Evolutionary conservation across 1,140 invertebrate species (phyloP), one percentile per base, ranked within the genome.

Genomic region (Hetaerina americana): DNA sequence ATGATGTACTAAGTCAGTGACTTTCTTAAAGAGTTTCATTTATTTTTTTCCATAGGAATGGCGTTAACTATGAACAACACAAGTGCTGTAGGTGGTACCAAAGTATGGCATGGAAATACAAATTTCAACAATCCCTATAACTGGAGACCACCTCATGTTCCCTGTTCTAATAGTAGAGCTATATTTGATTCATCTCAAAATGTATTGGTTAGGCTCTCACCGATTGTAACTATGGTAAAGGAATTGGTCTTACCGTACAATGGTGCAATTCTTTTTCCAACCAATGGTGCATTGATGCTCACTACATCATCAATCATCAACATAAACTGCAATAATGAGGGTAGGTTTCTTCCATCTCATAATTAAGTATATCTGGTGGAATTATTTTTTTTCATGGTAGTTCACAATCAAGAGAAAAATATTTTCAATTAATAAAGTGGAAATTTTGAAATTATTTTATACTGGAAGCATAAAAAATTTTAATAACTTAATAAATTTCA

Each of bases 61-160:
- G n/a, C n/a, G n/a, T n/a, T n/a, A n/a, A n/a, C n/a, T n/a, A n/a
- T n/a, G n/a, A n/a, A n/a, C n/a, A n/a, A n/a, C n/a, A n/a, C n/a
- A n/a, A n/a, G n/a, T n/a, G n/a, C n/a, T n/a, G 66, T 3, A 12
- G 26, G 12, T 5, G 68, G 26, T 10, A 26, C 22, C 0, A 73
- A 73, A 25, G 69, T 70, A 8, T 75, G 75, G 75, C 66, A 15
- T 24, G 29, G 25, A 3, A 72, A 75, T 66, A 74, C 72, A 8
- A 75, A 73, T 68, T 74, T 71, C 70, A 66, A 71, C 26, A 75
- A 75, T 26, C 26, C 71, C 1, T 0, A 10, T 27, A 75, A 75
- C 70, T 75, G 75, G 75, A 26, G 66, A 15, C 26, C 31, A 2
- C 27, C 24, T n/a, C 71, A 73, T 49, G 26, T 71, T 15, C 75